Evolutionary conservation across 2,797 vertebrate genomes (phyloP), one percentile per base, ranked within the genome.

Genomic region (Gila robusta): DNA sequence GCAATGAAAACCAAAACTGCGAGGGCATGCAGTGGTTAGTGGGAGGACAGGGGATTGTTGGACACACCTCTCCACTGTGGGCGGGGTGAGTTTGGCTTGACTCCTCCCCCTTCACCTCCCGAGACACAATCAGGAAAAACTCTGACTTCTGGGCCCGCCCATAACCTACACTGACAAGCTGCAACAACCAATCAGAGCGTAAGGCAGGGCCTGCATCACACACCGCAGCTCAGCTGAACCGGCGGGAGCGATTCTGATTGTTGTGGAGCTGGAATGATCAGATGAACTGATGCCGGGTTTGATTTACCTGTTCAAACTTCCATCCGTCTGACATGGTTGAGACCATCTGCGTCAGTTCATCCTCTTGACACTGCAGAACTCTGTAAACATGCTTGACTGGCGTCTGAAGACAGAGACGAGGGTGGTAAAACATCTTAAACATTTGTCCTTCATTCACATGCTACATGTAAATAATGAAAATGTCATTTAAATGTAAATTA

Each of bases 121-220:
- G 96, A 95, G 97, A 98, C 94, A 98, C 97, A 97, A 98, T 98
- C 95, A 98, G 97, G 95, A 98, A 97, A 97, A 96, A 98, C 95
- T 98, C 97, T 96, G 97, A 96, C 96, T 97, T 97, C 95, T 97
- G 96, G 96, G 96, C 96, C 93, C 96, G 96, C 95, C 96, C 97
- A 96, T 96, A 97, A 95, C 96, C 96, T 97, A 98, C 96, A 97
- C 96, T 98, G 97, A 98, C 96, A 97, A 98, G 95, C 97, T 98
- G 97, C 92, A 98, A 97, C 94, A 93, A 97, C 95, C 97, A 98
- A 97, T 97, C 95, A 96, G 94, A 97, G 96, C 95, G 96, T 95
- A 96, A 90, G 92, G 92, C 91, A 17, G 49, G 54, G 41, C 81
- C 86, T 62, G 49, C 52, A 79, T 89, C 87, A 88, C 47, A 83